A percentile compares a stretch with the other conserved stretches of the same genome.
Conservation (phyloP, 1,140 invertebrate genomes). For the Heliconius hermathena region DNA sequence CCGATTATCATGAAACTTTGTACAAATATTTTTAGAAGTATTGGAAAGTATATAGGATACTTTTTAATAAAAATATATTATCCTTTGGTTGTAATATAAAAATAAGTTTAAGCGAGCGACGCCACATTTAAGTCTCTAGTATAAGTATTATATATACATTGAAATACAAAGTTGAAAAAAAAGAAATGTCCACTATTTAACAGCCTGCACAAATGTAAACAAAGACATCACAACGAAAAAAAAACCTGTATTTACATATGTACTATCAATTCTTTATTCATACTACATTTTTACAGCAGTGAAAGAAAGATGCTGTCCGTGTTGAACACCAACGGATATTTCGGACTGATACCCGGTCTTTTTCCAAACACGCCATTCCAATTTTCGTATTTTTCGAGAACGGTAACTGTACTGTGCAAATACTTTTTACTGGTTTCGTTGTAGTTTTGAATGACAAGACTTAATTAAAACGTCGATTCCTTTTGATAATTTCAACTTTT, state of each 20-base stretch:
- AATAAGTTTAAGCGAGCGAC: no score
- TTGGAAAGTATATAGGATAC: no score
- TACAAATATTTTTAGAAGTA: no score
- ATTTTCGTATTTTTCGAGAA: constrained; percentile 59
- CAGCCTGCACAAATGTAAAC: no score
- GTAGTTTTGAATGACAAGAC: background rate
- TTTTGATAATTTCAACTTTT: background rate
- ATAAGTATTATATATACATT: no score
- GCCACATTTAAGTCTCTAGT: no score
- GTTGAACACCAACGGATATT: constrained; percentile 60
- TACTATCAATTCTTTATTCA: background rate
- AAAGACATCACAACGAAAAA: background rate
- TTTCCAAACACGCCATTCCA: constrained; percentile 57
- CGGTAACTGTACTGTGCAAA: constrained; percentile 47
- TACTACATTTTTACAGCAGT: constrained; percentile 42
- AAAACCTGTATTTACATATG: background rate
- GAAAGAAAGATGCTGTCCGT: constrained; percentile 57
- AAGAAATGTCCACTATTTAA: background rate
- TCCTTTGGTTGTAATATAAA: no score
- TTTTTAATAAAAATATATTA: no score
- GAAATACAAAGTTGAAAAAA: no score
- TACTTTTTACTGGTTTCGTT: background rate
- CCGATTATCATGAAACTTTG: no score
- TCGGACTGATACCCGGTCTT: constrained; percentile 62
- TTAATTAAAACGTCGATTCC: constrained; percentile 9